Evolutionary conservation across 2,888 invertebrate genomes (phyloP).

Genomic region (Melanotus villosus): DNA sequence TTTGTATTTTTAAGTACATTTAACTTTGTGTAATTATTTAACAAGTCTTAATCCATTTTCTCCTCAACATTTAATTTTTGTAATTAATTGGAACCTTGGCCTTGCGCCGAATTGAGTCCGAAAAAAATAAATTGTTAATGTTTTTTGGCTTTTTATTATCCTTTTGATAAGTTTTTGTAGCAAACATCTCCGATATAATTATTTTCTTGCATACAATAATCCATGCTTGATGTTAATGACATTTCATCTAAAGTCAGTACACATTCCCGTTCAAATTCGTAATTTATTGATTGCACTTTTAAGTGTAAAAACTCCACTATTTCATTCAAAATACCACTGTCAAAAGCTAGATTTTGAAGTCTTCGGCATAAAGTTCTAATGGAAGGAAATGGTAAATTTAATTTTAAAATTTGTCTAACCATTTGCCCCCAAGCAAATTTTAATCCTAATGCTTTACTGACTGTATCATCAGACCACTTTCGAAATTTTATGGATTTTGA

Average conservation of each 20-base stretch:
- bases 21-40: too few species aligned
- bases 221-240: background rate
- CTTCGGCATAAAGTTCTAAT: slow-evolving; percentile 39
- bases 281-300: background rate
- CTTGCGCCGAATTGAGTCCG: too few species aligned
- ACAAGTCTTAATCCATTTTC: too few species aligned
- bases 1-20: too few species aligned
- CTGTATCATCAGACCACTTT: slow-evolving; percentile 34
- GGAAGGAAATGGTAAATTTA: slow-evolving; percentile 43
- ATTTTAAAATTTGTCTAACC: slow-evolving; percentile 45
- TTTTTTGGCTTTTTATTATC: too few species aligned
- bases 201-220: background rate
- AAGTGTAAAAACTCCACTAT: slow-evolving; percentile 10
- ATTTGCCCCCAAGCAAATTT: slow-evolving; percentile 40
- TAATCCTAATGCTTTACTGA: slow-evolving; percentile 35
- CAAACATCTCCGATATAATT: background rate
- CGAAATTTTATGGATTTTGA: background rate
- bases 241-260: slow-evolving; percentile 1
- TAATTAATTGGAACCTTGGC: too few species aligned
- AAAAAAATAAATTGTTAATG: too few species aligned
- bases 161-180: too few species aligned
- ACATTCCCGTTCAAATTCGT: background rate
- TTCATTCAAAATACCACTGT: slow-evolving; percentile 10
- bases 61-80: too few species aligned
- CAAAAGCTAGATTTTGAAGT: slow-evolving; percentile 43